A percentile compares a stretch with the other conserved stretches of the same genome.
Evolutionary conservation across 2,113 vertebrate species (phyloP).

Genomic region (Lepus timidus): DNA sequence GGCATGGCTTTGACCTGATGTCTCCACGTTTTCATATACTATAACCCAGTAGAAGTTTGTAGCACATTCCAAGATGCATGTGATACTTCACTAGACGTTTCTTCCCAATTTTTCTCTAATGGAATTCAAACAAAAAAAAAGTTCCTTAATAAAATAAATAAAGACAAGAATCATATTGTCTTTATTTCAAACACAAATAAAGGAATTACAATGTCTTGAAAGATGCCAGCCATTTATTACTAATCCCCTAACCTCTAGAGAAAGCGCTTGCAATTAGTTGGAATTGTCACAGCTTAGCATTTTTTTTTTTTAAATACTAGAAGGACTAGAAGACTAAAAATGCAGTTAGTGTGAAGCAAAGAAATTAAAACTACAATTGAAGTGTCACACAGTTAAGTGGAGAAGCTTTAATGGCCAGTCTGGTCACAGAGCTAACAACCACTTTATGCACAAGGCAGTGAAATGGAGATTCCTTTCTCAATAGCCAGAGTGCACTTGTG

Average conservation of each 20-base stretch:
- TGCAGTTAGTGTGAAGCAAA: slow-evolving; percentile 74
- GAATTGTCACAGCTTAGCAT: slow-evolving; percentile 84
- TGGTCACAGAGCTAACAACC: slow-evolving; percentile 72
- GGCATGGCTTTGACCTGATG: background rate
- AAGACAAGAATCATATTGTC: slow-evolving; percentile 58
- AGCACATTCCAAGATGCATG: slow-evolving; percentile 23
- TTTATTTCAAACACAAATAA: slow-evolving; percentile 68
- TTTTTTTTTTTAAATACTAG: slow-evolving; percentile 75
- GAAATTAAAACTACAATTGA: slow-evolving; percentile 84
- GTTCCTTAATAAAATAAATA: slow-evolving; percentile 52
- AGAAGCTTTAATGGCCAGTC: slow-evolving; percentile 73
- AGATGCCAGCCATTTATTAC: slow-evolving; percentile 71
- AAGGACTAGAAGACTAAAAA: slow-evolving; percentile 80
- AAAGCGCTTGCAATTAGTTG: slow-evolving; percentile 81
- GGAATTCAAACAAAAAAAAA: slow-evolving; percentile 54
- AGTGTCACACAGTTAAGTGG: slow-evolving; percentile 76
- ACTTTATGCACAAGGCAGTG: slow-evolving; percentile 50
- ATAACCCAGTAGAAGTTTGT: background rate
- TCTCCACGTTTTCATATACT: background rate
- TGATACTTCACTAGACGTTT: slow-evolving; percentile 3
- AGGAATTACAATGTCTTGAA: slow-evolving; percentile 78
- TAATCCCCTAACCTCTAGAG: slow-evolving; percentile 72
- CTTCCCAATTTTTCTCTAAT: slow-evolving; percentile 56
- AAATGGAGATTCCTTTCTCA: slow-evolving; percentile 72
- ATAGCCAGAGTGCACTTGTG: slow-evolving; percentile 9